phyloP scores from a whole-genome alignment of 2,113 vertebrate genomes.

The Tychaedon coryphoeus region DNA sequence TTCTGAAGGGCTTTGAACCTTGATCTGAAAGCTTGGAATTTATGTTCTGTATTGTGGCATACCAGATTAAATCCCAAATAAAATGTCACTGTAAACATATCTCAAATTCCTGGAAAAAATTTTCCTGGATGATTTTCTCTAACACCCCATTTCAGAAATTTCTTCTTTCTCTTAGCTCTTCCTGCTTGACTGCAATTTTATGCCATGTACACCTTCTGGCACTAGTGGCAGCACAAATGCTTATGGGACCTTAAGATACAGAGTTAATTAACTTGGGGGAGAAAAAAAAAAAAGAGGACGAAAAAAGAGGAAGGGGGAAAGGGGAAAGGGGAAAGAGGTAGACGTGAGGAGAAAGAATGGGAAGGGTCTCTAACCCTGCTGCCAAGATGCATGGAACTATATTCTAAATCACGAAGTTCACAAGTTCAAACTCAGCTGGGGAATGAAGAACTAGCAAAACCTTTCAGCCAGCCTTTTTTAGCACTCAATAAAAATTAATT shows the following conservation, averaged over 20 bases:
- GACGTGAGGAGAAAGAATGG: neutral
- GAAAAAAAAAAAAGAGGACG: neutral
- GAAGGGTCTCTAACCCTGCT: neutral
- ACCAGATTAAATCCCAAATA: neutral
- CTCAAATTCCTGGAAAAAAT: neutral
- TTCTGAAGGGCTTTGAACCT: neutral
- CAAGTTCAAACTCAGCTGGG: neutral
- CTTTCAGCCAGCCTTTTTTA: constrained; percentile 18
- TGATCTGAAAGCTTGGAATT: neutral
- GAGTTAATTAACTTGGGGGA: neutral
- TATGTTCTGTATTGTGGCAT: fast-evolving
- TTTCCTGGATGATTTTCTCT: neutral
- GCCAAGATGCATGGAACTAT: neutral
- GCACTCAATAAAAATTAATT: constrained; percentile 49
- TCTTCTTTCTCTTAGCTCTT: neutral
- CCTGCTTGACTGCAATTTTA: neutral
- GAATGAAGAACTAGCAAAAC: constrained; percentile 25
- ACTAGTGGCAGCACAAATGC: neutral
- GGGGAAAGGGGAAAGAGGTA: fast-evolving
- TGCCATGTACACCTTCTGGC: neutral
- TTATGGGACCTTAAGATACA: neutral
- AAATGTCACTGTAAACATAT: neutral
- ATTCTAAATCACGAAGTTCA: neutral
- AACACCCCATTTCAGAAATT: neutral
- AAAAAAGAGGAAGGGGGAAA: fast-evolving